Percentiles rank a stretch among this genome's conserved stretches.
phyloP scores from a whole-genome alignment of 2,113 vertebrate genomes.

The Crotalus viridis region DNA sequence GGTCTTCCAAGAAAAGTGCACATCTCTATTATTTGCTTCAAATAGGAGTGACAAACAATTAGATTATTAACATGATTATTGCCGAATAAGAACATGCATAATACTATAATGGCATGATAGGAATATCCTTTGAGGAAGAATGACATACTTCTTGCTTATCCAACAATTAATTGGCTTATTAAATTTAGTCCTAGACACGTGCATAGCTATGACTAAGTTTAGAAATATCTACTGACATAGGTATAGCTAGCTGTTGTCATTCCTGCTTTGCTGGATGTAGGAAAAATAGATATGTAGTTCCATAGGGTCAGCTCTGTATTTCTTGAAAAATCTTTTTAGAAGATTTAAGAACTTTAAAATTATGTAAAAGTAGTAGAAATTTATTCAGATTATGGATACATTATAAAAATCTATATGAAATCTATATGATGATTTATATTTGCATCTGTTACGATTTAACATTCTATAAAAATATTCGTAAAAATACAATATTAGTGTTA shows the following conservation, averaged over 20 bases:
- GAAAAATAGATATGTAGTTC: not conserved
- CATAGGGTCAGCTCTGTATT: not conserved
- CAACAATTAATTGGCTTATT: not conserved
- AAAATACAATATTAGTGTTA: not conserved
- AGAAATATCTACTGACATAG: not conserved
- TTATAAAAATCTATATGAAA: not conserved
- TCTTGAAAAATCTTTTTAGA: not conserved
- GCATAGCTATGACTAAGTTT: not conserved
- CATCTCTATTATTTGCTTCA: not conserved
- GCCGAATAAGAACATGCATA: not conserved
- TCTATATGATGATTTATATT: not conserved
- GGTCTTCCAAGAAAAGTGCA: not conserved
- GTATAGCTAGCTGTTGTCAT: not conserved
- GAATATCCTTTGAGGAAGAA: slow-evolving; percentile 13
- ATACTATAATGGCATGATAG: not conserved
- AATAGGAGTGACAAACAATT: not conserved
- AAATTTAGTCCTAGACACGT: not conserved
- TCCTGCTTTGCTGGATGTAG: not conserved
- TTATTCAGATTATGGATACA: not conserved
- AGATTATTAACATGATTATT: not conserved
- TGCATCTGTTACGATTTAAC: not conserved
- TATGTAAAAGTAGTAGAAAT: not conserved
- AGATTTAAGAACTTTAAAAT: not conserved
- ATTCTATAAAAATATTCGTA: not conserved
- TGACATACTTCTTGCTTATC: not conserved